Evolutionary conservation across 1,140 invertebrate species (phyloP).

Genomic region (Cephus cinctus): DNA sequence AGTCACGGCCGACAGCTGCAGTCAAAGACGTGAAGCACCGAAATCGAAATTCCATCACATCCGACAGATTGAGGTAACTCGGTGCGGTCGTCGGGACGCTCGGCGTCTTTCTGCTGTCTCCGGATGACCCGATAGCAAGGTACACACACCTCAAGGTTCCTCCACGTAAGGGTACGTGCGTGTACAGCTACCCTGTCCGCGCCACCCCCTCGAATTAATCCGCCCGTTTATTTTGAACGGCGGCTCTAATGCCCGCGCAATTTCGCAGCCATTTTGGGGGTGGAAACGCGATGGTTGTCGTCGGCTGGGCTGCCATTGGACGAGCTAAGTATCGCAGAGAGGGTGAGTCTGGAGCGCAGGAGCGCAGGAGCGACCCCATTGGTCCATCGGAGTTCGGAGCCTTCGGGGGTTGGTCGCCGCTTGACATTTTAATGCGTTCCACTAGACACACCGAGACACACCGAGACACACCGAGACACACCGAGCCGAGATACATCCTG

Average conservation of each 20-base stretch:
- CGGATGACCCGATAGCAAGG: background rate
- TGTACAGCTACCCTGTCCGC: conserved; percentile 13
- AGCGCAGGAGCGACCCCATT: background rate
- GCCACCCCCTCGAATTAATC: conserved; percentile 47
- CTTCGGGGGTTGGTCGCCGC: conserved; percentile 7
- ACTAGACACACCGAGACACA: too few species aligned
- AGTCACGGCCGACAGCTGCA: too few species aligned
- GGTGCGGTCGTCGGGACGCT: conserved; percentile 23
- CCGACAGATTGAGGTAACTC: background rate
- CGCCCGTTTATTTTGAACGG: conserved; percentile 53
- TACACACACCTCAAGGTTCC: background rate
- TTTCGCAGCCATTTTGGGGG: conserved; percentile 57
- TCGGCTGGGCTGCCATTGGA: conserved; percentile 21
- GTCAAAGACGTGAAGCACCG: conserved; percentile 5
- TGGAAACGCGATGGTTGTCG: conserved; percentile 31
- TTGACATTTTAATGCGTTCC: too few species aligned
- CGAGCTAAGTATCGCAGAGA: background rate
- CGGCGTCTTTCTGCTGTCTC: conserved; percentile 31
- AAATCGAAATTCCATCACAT: background rate
- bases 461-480: too few species aligned
- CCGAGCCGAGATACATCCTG: background rate
- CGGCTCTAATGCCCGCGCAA: conserved; percentile 45
- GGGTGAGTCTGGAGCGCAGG: background rate
- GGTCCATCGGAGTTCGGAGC: too few species aligned
- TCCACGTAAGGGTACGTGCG: background rate